Base-by-base conservation (phyloP, 2,888 invertebrate species). In the Scaptomyza polygonia region DNA sequence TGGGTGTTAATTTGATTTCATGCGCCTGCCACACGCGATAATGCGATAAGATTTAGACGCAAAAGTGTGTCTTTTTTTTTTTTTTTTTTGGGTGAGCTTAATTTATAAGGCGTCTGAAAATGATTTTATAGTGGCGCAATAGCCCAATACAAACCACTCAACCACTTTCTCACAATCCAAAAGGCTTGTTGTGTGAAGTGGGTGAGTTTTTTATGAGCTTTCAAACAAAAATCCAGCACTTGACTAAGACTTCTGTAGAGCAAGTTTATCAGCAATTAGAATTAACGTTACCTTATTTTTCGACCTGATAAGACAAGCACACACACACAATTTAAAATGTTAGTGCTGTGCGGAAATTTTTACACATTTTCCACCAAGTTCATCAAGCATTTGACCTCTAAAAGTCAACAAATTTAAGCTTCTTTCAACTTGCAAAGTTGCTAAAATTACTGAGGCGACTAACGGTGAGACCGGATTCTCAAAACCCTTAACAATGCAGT, bases 1-100 rank as follows among this genome's bases (percentile, higher is more conserved):
- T 16, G 72, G 71, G 88, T 84, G 83, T 88, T 88, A 83, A 84
- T 80, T 88, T 76, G 86, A 86, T 88, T 88, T 76, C 71, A 56
- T 63, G 65, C 57, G 61, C 53, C 74, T 58, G 65, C 64, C 36
- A 64, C 59, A 63, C 44, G 69, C 71, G 83, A 72, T 77, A 77
- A 71, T 72, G 73, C 74, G 88, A 88, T 88, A 82, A 86, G 86
- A 82, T 78, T 82, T 61, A 48, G 49, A 45, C 34, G 32, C 44
- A 53, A 63, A 51, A 49, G 5, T 25, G n/a, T n/a, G n/a, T n/a
- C n/a, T 32, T 11, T 58, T 69, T 55, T 30, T 36, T 18, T 44
- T 27, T 53, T 8, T 18, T 14, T 47, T 43, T 59, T 55, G 55
- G 25, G 25, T 25, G 25, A 25, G 5, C 25, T 25, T 25, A 25